Base-by-base conservation (phyloP, 2,888 invertebrate genomes). In the Cerastis leucographa region DNA sequence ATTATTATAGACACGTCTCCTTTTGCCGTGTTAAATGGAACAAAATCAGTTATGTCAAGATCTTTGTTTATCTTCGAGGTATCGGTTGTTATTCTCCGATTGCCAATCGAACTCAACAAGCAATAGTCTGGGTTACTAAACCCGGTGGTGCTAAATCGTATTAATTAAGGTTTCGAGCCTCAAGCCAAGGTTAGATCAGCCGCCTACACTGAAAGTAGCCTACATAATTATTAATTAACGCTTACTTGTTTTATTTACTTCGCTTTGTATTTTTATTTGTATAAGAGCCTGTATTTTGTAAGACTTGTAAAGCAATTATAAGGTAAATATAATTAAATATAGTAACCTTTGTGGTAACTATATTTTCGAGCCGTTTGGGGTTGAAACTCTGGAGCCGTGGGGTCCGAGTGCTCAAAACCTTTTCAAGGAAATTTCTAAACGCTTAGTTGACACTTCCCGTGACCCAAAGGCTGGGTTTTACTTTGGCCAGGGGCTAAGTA, bases 151-250 rank as follows among this genome's bases (percentile, higher is more conserved):
- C 66, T 81, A 76, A 54, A 78, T 78, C 64, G 75, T 66, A 74
- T 71, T 86, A 69, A 76, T 74, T 81, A 73, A 79, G 51, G n/a
- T 67, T 77, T 78, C 64, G 19, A 73, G 62, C 61, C 49, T 65
- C 68, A 59, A 65, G 51, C 65, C 81, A 84, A 84, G 87, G 82
- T 76, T 73, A 76, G n/a, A 67, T 65, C 71, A 62, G 29, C 40
- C 73, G 62, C 75, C 76, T 19, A 77, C 66, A 59, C 22, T 19
- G 35, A 68, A 68, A 65, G 35, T 54, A 51, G 56, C 44, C 44
- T 59, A 77, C 12, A 46, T 65, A 46, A 40, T 69, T 12, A 70
- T 22, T 62, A 67, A 69, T 67, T 51, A 64, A 73, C 22, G 19
- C 9, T 40, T 25, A 70, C 54, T 49, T 54, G 14, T 40, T 54